Conservation (phyloP, 2,888 invertebrate species). For the Tenthredo scrophulariae region DNA sequence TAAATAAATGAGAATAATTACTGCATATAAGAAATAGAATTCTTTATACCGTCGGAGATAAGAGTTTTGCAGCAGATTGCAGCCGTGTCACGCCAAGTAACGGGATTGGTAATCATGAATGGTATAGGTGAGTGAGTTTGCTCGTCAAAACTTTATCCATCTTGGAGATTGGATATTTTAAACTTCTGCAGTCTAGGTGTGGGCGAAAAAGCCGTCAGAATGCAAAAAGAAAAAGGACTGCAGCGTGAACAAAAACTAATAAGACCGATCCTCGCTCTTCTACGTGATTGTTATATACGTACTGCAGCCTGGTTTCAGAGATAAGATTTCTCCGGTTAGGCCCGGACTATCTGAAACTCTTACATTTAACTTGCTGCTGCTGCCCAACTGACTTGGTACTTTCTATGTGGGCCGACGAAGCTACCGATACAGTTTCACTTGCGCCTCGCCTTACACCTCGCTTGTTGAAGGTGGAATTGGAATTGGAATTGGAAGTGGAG, state of each 20-base stretch:
- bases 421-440: slow-evolving; percentile 41
- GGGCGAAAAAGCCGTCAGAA: background rate
- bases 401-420: slow-evolving; percentile 36
- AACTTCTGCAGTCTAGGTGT: too few relatives aligned
- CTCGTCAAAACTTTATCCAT: background rate
- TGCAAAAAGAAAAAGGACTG: background rate
- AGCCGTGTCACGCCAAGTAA: background rate
- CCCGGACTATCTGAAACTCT: slow-evolving; percentile 20
- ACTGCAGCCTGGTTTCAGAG: background rate
- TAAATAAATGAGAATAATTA: too few relatives aligned
- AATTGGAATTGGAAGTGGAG: background rate
- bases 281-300: background rate
- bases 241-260: background rate
- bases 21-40: too few relatives aligned
- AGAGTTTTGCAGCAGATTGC: background rate
- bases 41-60: background rate
- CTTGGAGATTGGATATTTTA: too few relatives aligned
- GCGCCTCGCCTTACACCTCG: slow-evolving; percentile 23
- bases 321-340: slow-evolving; percentile 10
- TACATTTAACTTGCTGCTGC: background rate
- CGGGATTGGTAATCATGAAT: slow-evolving; percentile 3
- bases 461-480: background rate
- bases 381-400: slow-evolving; percentile 27
- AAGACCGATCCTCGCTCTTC: background rate
- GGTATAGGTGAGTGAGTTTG: background rate